Conservation (phyloP, 2,113 vertebrate genomes). For the Pollachius pollachius region DNA sequence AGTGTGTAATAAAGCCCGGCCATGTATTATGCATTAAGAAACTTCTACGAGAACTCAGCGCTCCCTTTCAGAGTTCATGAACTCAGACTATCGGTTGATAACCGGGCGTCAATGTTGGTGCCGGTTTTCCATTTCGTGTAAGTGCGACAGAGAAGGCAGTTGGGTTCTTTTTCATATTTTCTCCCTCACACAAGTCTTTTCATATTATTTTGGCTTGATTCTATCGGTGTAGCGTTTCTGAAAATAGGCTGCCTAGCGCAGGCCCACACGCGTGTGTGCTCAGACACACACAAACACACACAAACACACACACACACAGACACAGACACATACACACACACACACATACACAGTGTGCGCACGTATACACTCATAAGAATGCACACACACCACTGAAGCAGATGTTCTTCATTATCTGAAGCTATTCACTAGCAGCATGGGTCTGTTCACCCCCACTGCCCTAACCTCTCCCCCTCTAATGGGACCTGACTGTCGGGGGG, state of each 20-base stretch:
- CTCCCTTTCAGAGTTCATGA: no score
- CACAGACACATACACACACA: constrained; percentile 19
- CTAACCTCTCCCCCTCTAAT: constrained; percentile 44
- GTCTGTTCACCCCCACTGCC: constrained; percentile 45
- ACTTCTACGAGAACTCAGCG: no score
- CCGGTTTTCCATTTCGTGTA: not conserved
- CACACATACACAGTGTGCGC: constrained; percentile 11
- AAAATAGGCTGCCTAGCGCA: constrained; percentile 23
- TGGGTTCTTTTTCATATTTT: constrained; percentile 6
- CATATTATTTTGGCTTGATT: no score
- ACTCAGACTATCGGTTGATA: no score
- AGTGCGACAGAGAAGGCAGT: not conserved
- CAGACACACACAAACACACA: constrained; percentile 28
- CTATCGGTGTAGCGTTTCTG: constrained; percentile 16
- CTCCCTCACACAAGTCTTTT: no score
- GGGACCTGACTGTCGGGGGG: constrained; percentile 35
- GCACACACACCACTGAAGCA: constrained; percentile 35
- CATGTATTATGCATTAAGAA: no score
- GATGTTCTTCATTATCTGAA: constrained; percentile 73
- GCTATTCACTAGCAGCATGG: constrained; percentile 52
- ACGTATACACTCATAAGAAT: constrained; percentile 22
- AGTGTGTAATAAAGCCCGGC: no score
- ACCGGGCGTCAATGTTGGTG: no score
- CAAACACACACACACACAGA: constrained; percentile 27
- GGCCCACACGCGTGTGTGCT: constrained; percentile 9